A percentile compares a stretch with the other conserved stretches of the same genome.
These are phyloP conservation scores for Cephus rjabovi DNA, from an alignment of 2,888 invertebrate species.

Conservation along the genomic window DNA sequence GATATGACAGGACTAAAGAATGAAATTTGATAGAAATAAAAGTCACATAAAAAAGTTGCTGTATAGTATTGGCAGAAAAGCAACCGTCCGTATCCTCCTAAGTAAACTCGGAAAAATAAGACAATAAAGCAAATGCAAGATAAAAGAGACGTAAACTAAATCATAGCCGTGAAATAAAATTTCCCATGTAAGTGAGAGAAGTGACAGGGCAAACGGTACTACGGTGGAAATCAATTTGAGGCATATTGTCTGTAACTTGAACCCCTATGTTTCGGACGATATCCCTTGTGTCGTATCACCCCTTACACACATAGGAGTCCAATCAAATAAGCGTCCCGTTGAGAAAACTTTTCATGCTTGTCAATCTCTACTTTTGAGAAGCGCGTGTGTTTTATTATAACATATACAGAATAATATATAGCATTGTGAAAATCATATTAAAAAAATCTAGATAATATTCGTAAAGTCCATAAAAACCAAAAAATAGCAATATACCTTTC, in stretches of 20 bases:
- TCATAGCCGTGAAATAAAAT: not conserved
- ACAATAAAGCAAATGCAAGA: not conserved
- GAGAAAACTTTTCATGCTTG: not conserved
- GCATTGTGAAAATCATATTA: not conserved
- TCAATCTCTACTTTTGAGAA: not conserved
- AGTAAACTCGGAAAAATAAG: not conserved
- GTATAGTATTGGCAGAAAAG: not conserved
- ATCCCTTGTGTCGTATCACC: not conserved
- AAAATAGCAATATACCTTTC: no score
- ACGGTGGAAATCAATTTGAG: conserved; percentile 18
- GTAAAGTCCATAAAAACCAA: not conserved
- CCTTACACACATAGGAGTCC: not conserved
- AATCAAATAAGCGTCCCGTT: not conserved
- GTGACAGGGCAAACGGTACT: not conserved
- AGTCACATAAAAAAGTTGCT: not conserved
- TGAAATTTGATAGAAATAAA: not conserved
- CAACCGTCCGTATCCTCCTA: not conserved
- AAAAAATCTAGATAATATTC: not conserved
- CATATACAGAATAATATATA: not conserved
- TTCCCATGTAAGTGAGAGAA: not conserved
- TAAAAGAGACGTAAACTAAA: not conserved
- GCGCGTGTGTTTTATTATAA: not conserved
- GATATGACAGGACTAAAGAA: not conserved
- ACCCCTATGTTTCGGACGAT: not conserved
- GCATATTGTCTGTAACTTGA: conserved; percentile 15